Evolutionary conservation across 2,113 vertebrate species (phyloP).

Genomic region (Oceanites oceanicus): DNA sequence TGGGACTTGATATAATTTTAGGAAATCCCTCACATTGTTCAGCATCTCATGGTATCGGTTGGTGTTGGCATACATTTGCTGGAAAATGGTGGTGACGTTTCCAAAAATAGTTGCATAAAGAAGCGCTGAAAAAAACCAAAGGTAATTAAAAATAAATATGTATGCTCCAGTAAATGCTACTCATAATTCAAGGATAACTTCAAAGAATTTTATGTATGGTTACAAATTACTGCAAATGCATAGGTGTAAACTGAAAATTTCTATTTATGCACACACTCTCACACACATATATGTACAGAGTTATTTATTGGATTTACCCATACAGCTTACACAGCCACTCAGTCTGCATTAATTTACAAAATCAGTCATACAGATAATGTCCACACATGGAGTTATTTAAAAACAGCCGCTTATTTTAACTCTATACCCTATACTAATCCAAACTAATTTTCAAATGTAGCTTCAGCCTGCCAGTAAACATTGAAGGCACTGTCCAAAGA

Average conservation of each 20-base stretch:
- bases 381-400: neutral
- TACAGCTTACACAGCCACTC: neutral
- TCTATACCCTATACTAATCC: neutral
- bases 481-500: neutral
- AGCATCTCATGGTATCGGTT: slow-evolving; percentile 98
- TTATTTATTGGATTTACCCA: neutral
- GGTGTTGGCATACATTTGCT: slow-evolving; percentile 99
- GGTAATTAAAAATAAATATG: slow-evolving; percentile 8
- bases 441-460: neutral
- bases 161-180: neutral
- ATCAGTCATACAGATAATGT: neutral
- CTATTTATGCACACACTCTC: neutral
- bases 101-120: slow-evolving; percentile 99
- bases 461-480: neutral
- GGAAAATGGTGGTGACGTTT: slow-evolving; percentile 98
- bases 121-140: slow-evolving; percentile 82
- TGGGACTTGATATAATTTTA: slow-evolving; percentile 97
- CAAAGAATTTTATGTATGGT: neutral
- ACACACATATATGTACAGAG: neutral
- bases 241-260: neutral
- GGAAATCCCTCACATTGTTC: slow-evolving; percentile 95
- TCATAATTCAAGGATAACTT: neutral
- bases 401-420: neutral
- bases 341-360: neutral
- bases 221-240: neutral